Evolutionary conservation across 2,113 vertebrate genomes (phyloP).

Genomic region (Spilogale gracilis): DNA sequence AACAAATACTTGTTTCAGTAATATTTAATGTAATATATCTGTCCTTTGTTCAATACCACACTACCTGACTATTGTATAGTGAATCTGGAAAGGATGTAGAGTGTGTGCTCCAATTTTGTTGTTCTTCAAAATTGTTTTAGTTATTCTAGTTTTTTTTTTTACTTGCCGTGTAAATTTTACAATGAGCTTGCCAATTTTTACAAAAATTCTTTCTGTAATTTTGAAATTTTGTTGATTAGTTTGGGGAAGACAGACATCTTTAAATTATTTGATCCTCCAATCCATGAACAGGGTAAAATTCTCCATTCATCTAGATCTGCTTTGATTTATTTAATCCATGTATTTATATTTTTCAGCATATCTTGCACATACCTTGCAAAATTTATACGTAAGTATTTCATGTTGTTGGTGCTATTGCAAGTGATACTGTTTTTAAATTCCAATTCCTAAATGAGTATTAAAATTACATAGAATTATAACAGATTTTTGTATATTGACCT

Average conservation of each 20-base stretch:
- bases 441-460: neutral
- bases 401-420: neutral
- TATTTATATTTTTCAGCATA: neutral
- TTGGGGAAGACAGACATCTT: neutral
- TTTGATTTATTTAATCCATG: neutral
- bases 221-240: neutral
- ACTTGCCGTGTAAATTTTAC: neutral
- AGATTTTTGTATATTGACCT: neutral
- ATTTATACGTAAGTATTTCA: neutral
- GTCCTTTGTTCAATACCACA: neutral
- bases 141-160: neutral
- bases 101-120: neutral
- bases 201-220: neutral
- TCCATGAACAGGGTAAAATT: neutral
- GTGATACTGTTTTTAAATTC: neutral
- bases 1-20: neutral
- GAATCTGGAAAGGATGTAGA: neutral
- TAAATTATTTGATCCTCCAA: neutral
- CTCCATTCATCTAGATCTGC: neutral
- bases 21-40: neutral
- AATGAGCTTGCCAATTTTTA: neutral
- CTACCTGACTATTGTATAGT: neutral
- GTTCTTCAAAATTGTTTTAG: neutral
- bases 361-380: neutral
- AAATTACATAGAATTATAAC: neutral